Percentiles rank a stretch among this genome's conserved stretches.
phyloP scores from a whole-genome alignment of 2,888 invertebrate species.

The Oxycera nigricornis region DNA sequence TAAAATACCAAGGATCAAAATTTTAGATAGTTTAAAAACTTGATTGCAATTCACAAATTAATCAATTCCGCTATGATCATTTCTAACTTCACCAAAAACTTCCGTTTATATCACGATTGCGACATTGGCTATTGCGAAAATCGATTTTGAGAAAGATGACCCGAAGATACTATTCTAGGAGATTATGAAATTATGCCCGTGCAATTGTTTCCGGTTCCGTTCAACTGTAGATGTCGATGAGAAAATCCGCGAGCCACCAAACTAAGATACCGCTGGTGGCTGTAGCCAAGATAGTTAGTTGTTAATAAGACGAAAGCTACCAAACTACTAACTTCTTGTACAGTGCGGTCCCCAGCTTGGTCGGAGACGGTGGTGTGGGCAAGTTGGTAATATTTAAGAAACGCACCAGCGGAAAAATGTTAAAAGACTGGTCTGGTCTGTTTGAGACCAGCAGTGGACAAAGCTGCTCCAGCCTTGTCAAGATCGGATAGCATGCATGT shows the following conservation, averaged over 20 bases:
- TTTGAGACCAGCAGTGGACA: constrained; percentile 18
- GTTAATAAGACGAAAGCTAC: constrained; percentile 39
- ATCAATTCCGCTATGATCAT: constrained; percentile 12
- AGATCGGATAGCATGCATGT: constrained; percentile 20
- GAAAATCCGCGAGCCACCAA: constrained; percentile 18
- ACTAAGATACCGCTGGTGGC: not conserved
- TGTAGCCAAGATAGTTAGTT: constrained; percentile 7
- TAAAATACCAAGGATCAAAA: not conserved
- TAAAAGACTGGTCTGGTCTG: constrained; percentile 25
- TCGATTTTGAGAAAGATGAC: not conserved
- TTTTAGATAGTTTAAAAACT: not conserved
- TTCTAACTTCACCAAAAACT: constrained; percentile 2
- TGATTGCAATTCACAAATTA: constrained; percentile 8
- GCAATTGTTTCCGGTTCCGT: not conserved
- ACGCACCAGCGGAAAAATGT: constrained; percentile 29
- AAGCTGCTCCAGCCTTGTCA: constrained; percentile 3
- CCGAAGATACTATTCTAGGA: not conserved
- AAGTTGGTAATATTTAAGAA: not conserved
- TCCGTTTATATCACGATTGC: not conserved
- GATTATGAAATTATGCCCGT: not conserved
- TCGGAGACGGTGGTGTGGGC: constrained; percentile 27
- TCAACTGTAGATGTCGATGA: not conserved
- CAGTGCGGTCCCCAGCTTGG: constrained; percentile 1
- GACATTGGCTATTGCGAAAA: not conserved
- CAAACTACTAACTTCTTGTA: constrained; percentile 36